Percentiles rank a stretch among this genome's conserved stretches.
These are phyloP conservation scores for Psilopsiagon aymara DNA, from an alignment of 2,113 vertebrate genomes.

Conservation along the genomic window DNA sequence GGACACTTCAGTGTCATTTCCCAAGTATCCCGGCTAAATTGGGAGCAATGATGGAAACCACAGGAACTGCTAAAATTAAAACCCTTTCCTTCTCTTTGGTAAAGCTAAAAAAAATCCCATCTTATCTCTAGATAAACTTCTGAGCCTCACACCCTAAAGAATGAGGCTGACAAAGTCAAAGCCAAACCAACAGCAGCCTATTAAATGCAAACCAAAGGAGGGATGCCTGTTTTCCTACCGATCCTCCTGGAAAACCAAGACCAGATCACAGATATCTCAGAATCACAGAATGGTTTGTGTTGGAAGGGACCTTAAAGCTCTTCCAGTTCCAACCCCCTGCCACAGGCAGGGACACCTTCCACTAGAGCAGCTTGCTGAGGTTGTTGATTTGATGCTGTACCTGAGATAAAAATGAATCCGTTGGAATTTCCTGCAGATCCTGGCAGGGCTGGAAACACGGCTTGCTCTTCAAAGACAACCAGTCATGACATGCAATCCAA, in stretches of 20 bases:
- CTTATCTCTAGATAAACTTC: background rate
- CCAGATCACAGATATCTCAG: background rate
- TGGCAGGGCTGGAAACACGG: background rate
- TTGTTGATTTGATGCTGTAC: background rate
- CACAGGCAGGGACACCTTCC: background rate
- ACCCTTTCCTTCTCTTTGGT: background rate
- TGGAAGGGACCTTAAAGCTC: background rate
- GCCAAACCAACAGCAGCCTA: accelerated
- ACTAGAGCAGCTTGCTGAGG: background rate
- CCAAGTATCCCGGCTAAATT: background rate
- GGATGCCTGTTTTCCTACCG: background rate
- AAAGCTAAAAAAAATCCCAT: background rate
- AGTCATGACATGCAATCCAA: background rate
- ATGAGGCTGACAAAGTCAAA: background rate
- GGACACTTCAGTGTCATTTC: background rate
- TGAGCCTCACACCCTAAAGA: background rate
- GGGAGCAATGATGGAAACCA: background rate
- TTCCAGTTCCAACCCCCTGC: background rate
- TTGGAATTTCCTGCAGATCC: background rate
- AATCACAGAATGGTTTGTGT: background rate
- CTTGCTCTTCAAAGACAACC: background rate
- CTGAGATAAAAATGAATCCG: background rate
- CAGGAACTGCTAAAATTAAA: background rate
- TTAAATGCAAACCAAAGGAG: background rate
- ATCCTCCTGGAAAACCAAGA: background rate